These are phyloP conservation scores for Augochlorella aurata DNA, from an alignment of 2,888 invertebrate species.

Conservation along the genomic window DNA sequence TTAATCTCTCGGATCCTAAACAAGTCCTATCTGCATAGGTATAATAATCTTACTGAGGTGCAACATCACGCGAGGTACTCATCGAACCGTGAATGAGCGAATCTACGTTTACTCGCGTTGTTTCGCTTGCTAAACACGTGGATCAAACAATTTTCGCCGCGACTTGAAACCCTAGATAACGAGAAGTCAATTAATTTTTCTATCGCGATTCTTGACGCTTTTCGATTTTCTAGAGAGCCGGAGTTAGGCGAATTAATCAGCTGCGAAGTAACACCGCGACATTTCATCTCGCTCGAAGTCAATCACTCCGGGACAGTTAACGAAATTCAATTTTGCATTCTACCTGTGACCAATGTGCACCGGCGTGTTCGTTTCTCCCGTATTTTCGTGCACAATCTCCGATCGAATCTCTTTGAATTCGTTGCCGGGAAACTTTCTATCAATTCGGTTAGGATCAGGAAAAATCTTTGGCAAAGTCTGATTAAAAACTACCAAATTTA, in stretches of 20 bases:
- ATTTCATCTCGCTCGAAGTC: background rate
- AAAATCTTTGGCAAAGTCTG: background rate
- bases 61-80: slow-evolving; percentile 50
- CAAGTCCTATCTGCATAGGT: background rate
- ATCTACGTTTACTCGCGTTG: slow-evolving; percentile 26
- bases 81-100: slow-evolving; percentile 53
- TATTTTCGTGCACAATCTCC: background rate
- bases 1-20: slow-evolving; percentile 27
- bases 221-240: background rate
- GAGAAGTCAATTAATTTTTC: slow-evolving; percentile 59
- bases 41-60: background rate
- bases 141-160: slow-evolving; percentile 30
- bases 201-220: slow-evolving; percentile 11
- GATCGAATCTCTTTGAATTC: slow-evolving; percentile 9
- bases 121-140: slow-evolving; percentile 37
- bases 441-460: background rate
- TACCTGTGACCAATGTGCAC: background rate
- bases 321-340: slow-evolving; percentile 1
- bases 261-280: background rate
- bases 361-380: background rate
- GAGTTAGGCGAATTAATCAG: background rate
- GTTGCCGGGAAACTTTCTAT: background rate
- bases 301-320: background rate
- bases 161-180: slow-evolving; percentile 40
- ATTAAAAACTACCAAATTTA: background rate